These are phyloP conservation scores for Pterostichus niger DNA, from an alignment of 2,888 invertebrate genomes.

Conservation along the genomic window DNA sequence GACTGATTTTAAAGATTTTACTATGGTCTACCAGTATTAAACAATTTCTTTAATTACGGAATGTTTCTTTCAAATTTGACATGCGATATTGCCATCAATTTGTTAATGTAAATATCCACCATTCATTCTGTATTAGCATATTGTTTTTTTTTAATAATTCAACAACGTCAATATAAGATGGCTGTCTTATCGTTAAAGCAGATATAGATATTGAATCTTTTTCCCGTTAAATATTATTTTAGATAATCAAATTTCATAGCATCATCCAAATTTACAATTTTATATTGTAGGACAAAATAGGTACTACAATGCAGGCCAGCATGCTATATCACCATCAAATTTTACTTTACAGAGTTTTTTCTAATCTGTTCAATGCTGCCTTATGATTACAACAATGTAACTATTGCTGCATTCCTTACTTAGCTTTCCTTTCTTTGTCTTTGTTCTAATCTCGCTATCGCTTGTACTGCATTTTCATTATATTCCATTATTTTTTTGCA, in stretches of 20 bases:
- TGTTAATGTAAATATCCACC: slow-evolving; percentile 9
- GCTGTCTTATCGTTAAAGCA: slow-evolving; percentile 12
- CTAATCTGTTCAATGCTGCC: too few species aligned
- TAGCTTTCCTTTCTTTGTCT: not conserved
- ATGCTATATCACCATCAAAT: slow-evolving; percentile 34
- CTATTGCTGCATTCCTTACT: not conserved
- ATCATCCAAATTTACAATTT: not conserved
- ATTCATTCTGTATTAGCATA: slow-evolving; percentile 14
- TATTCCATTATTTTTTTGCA: slow-evolving; percentile 17
- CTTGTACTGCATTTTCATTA: slow-evolving; percentile 2
- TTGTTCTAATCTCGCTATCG: not conserved
- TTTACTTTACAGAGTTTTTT: slow-evolving; percentile 3
- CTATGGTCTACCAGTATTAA: slow-evolving; percentile 23
- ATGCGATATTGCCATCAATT: not conserved
- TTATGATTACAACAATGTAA: too few species aligned
- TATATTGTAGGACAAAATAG: slow-evolving; percentile 14
- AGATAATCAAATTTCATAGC: slow-evolving; percentile 18
- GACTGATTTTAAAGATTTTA: slow-evolving; percentile 7
- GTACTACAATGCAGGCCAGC: slow-evolving; percentile 22
- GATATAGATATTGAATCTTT: not conserved
- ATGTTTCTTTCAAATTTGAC: slow-evolving; percentile 17
- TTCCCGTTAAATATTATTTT: slow-evolving; percentile 16
- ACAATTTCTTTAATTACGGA: not conserved
- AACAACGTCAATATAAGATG: slow-evolving; percentile 20
- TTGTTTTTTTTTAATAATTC: slow-evolving; percentile 15